Percentiles rank a stretch among this genome's conserved stretches.
Evolutionary conservation across 2,888 invertebrate genomes (phyloP).

Genomic region (Lamellibrachia columna): DNA sequence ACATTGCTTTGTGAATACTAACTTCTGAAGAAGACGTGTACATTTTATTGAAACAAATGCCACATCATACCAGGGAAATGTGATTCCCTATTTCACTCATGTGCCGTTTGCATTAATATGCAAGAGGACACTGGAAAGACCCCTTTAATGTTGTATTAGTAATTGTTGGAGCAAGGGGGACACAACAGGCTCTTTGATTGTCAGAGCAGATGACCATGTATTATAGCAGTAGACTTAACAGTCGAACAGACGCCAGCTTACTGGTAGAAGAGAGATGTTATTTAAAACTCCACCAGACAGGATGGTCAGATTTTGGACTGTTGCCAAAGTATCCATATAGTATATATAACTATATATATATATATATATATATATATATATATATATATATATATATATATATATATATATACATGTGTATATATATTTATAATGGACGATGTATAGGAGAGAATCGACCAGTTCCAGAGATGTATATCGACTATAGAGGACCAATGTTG

Average conservation of each 20-base stretch:
- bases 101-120: neutral
- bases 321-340: conserved; percentile 18
- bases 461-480: neutral
- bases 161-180: neutral
- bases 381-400: conserved; percentile 17
- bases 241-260: neutral
- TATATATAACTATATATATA: conserved; percentile 16
- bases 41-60: neutral
- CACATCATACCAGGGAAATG: neutral
- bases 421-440: neutral
- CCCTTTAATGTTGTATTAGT: neutral
- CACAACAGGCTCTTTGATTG: neutral
- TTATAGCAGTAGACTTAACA: neutral
- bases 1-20: neutral
- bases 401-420: conserved; percentile 17
- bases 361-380: conserved; percentile 13
- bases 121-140: neutral
- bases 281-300: neutral
- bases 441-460: neutral
- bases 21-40: neutral
- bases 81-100: neutral
- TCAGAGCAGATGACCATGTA: neutral
- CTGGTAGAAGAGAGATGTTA: neutral
- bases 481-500: neutral
- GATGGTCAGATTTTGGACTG: conserved; percentile 13